A percentile compares a stretch with the other conserved stretches of the same genome.
Evolutionary conservation across 2,113 vertebrate species (phyloP).

Genomic region (Astur gentilis): DNA sequence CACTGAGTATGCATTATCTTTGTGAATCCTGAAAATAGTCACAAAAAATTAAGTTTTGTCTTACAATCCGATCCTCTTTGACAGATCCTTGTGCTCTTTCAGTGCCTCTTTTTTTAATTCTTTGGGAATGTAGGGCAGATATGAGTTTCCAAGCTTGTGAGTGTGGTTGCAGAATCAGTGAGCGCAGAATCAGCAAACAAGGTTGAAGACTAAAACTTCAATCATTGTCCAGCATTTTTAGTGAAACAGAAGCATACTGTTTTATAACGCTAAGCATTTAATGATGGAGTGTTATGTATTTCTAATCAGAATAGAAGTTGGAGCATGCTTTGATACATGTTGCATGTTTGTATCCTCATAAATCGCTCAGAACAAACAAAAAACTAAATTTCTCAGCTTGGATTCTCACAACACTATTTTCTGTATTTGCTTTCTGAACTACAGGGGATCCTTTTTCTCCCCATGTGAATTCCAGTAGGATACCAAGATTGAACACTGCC

Average conservation of each 20-base stretch:
- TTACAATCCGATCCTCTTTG: background rate
- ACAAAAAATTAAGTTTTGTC: background rate
- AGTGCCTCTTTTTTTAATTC: constrained; percentile 48
- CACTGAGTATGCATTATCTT: background rate
- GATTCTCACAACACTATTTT: background rate
- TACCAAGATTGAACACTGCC: background rate
- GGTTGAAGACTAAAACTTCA: background rate
- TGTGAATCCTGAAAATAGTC: background rate
- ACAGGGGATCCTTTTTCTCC: background rate
- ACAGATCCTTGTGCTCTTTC: background rate
- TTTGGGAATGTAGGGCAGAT: background rate
- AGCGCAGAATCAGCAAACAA: background rate
- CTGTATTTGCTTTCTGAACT: background rate
- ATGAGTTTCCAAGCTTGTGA: background rate
- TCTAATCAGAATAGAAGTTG: background rate
- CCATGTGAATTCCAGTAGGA: background rate
- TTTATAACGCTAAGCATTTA: background rate
- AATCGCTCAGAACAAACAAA: constrained; percentile 6
- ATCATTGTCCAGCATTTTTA: background rate
- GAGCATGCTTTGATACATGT: constrained; percentile 30
- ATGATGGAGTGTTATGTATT: background rate
- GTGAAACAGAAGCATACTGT: background rate
- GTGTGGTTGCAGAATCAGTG: background rate
- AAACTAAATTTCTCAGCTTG: background rate
- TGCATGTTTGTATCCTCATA: background rate